phyloP scores from a whole-genome alignment of 2,113 vertebrate species.

The Chrysochloris asiatica region DNA sequence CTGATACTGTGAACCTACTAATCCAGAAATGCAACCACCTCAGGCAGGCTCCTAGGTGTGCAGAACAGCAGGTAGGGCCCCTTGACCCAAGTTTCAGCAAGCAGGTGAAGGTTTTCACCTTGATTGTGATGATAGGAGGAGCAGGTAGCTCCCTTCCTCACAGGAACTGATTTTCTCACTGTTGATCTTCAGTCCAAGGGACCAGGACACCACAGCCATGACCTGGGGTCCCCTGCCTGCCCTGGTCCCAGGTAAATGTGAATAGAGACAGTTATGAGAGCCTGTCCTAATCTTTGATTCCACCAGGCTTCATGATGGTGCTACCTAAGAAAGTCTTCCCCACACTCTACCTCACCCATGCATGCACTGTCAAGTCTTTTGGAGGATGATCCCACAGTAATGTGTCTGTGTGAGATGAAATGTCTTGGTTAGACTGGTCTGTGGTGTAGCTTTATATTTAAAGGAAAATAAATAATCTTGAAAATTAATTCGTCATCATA shows the following conservation, averaged over 20 bases:
- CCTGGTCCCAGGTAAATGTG: conserved; percentile 43
- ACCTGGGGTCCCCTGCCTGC: background rate
- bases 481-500: conserved; percentile 86
- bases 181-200: background rate
- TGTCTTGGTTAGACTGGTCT: conserved; percentile 78
- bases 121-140: background rate
- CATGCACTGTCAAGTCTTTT: conserved; percentile 33
- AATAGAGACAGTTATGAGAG: conserved; percentile 40
- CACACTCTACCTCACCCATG: background rate
- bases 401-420: conserved; percentile 56
- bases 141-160: background rate
- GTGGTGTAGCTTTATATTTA: conserved; percentile 87
- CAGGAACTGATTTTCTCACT: background rate
- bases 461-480: conserved; percentile 82
- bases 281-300: background rate
- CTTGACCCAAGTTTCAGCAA: background rate
- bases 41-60: background rate
- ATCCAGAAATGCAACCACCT: background rate
- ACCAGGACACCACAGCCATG: background rate
- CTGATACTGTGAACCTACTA: background rate
- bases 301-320: conserved; percentile 60
- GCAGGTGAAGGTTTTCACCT: background rate
- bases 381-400: too few relatives aligned
- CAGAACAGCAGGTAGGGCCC: background rate
- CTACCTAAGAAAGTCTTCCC: conserved; percentile 76